These are phyloP conservation scores for Apamea sordens DNA, from an alignment of 2,888 invertebrate species.

Conservation along the genomic window DNA sequence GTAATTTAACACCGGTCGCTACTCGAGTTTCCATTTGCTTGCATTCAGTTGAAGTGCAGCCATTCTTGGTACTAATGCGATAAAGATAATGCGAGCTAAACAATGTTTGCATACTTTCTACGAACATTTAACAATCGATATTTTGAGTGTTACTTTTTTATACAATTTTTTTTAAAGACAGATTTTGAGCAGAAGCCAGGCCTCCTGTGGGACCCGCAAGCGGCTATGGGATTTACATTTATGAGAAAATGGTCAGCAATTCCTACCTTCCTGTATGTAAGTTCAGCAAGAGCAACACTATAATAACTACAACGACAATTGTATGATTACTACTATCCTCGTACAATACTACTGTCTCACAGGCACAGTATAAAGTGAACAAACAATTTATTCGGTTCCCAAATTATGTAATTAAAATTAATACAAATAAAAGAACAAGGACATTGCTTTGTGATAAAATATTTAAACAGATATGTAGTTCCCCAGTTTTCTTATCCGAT, in stretches of 20 bases:
- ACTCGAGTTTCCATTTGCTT: conserved; percentile 49
- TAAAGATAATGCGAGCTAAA: conserved; percentile 48
- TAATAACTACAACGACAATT: not conserved
- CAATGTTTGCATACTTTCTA: conserved; percentile 35
- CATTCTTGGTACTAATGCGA: conserved; percentile 54
- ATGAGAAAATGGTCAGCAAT: not conserved
- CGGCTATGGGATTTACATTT: not conserved
- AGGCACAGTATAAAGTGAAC: conserved; percentile 3
- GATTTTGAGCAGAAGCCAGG: not conserved
- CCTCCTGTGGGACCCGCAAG: not conserved
- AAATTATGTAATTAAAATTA: conserved; percentile 29
- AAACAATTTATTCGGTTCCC: conserved; percentile 2
- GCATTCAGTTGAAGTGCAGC: conserved; percentile 54
- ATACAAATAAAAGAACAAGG: conserved; percentile 42
- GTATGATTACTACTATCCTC: not conserved
- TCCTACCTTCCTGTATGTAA: not conserved
- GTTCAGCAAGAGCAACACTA: not conserved
- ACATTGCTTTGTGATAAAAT: conserved; percentile 32
- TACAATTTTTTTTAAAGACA: not conserved
- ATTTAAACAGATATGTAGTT: conserved; percentile 36
- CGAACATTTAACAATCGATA: conserved; percentile 23
- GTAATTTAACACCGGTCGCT: conserved; percentile 38
- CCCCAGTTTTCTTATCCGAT: conserved; percentile 24
- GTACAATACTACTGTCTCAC: not conserved
- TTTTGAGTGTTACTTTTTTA: conserved; percentile 13